Evolutionary conservation across 2,113 vertebrate species (phyloP).

Genomic region (Alaudala cheleensis): DNA sequence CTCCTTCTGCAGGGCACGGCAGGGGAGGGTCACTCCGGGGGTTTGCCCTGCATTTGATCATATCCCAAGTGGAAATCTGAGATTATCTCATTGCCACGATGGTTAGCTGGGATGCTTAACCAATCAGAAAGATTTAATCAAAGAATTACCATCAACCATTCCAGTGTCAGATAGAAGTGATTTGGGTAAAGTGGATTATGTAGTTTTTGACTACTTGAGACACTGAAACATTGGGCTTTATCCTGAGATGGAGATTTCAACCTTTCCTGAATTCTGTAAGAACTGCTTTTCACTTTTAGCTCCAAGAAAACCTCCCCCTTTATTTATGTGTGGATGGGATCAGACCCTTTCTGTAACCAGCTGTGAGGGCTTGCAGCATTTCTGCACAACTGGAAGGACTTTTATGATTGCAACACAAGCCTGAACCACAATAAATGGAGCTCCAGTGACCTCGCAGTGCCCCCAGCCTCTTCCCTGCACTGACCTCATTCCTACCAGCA

Average conservation of each 20-base stretch:
- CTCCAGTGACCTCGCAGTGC: neutral
- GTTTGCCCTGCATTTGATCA: accelerated
- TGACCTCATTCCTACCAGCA: neutral
- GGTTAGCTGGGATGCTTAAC: neutral
- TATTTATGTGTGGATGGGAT: neutral
- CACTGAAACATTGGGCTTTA: neutral
- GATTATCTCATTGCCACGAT: neutral
- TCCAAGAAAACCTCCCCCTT: neutral
- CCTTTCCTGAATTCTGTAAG: neutral
- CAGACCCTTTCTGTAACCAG: neutral
- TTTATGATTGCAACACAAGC: neutral
- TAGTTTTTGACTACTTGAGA: neutral
- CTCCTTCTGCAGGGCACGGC: neutral
- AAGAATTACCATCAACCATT: neutral
- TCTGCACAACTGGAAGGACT: neutral
- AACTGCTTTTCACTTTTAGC: neutral
- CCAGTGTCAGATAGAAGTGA: neutral
- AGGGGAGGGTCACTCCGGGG: neutral
- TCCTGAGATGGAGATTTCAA: neutral
- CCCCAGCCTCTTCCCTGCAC: neutral
- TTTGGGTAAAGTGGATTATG: neutral
- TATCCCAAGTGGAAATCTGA: neutral
- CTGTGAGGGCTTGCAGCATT: neutral
- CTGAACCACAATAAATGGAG: neutral
- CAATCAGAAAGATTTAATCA: neutral